Evolutionary conservation across 2,113 vertebrate genomes (phyloP).

Genomic region (Tyrannus savana): DNA sequence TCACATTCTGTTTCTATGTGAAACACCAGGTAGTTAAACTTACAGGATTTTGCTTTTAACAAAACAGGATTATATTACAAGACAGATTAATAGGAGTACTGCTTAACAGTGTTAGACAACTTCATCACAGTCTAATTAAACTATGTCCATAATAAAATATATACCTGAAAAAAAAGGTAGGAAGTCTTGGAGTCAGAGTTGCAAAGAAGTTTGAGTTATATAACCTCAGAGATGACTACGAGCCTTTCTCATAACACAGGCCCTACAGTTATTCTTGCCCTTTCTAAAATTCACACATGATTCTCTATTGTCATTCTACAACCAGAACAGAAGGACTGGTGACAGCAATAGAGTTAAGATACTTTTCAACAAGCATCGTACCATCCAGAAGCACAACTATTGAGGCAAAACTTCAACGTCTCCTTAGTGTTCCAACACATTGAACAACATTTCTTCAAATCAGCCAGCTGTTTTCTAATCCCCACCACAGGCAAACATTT

Average conservation of each 20-base stretch:
- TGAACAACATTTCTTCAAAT: not conserved
- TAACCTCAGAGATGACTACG: not conserved
- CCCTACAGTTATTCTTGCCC: not conserved
- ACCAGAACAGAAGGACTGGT: not conserved
- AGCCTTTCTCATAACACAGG: not conserved
- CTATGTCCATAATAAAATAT: not conserved
- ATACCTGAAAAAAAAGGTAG: not conserved
- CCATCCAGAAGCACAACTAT: not conserved
- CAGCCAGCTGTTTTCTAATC: not conserved
- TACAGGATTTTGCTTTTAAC: not conserved
- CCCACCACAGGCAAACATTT: not conserved
- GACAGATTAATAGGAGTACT: not conserved
- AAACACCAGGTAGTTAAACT: not conserved
- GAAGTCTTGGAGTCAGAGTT: not conserved
- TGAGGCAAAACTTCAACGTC: not conserved
- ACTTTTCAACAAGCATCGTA: not conserved
- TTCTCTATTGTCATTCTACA: not conserved
- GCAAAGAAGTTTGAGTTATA: not conserved
- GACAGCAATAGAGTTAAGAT: not conserved
- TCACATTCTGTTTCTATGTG: not conserved
- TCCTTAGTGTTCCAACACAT: not conserved
- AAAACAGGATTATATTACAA: not conserved
- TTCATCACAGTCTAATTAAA: not conserved
- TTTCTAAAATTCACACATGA: not conserved
- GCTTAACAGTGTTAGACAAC: not conserved